Evolutionary conservation across 2,113 vertebrate species (phyloP).

Genomic region (Prolemur simus): DNA sequence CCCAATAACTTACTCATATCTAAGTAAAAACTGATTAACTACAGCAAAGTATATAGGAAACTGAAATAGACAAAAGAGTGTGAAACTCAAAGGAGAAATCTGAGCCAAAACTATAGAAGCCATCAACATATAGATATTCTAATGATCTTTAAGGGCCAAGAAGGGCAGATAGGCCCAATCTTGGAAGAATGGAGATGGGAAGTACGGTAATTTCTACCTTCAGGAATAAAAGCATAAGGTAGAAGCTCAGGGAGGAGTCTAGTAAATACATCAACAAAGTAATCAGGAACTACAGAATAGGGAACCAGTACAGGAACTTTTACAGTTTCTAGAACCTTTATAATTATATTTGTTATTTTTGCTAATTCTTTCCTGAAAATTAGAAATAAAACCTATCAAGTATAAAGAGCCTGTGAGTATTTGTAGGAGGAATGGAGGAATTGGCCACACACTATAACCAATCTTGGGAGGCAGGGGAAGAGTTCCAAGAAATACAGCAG

Average conservation of each 20-base stretch:
- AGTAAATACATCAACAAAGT: background rate
- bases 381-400: slow-evolving; percentile 12
- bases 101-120: background rate
- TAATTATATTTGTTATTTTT: background rate
- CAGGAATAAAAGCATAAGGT: slow-evolving; percentile 10
- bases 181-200: background rate
- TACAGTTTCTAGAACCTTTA: background rate
- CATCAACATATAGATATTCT: background rate
- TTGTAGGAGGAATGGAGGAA: background rate
- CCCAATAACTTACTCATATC: background rate
- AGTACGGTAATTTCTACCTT: background rate
- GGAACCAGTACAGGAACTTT: background rate
- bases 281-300: background rate
- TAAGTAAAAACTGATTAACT: slow-evolving; percentile 36
- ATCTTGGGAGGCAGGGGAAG: background rate
- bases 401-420: background rate
- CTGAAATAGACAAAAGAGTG: background rate
- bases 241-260: background rate
- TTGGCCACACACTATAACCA: background rate
- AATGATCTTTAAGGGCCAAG: background rate
- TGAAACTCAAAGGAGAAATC: slow-evolving; percentile 1
- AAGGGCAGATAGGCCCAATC: background rate
- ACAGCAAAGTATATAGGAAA: background rate
- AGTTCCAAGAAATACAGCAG: background rate
- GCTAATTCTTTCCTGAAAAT: slow-evolving; percentile 38